Evolutionary conservation across 2,113 vertebrate species (phyloP), one percentile per base, ranked within the genome.

Genomic region (Romanogobio albipinnatus): DNA sequence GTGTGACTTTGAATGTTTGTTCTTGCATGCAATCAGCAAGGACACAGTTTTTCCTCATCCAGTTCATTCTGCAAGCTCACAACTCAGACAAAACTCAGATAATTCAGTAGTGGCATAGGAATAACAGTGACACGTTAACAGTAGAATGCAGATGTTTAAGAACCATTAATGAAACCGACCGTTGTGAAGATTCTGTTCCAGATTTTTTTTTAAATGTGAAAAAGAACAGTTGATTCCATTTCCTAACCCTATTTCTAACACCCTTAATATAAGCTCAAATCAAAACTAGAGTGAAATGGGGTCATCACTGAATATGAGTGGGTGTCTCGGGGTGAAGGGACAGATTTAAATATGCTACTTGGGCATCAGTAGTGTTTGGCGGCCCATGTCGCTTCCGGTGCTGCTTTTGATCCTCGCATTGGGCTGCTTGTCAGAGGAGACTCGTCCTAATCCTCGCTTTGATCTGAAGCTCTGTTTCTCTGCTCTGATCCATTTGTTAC

Each of bases 391-490:
- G 33, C 75, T 77, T 84, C 83, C 5, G 61, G 61, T 56, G 47
- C 7, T 43, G 56, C 47, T 77, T 78, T 84, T 84, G 83, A 77
- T 84, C 73, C 39, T 62, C 7, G 0, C 39, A 33, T 83, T 24
- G 17, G 43, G 53, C 71, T 26, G 45, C 61, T 66, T 68, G 59
- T 84, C 82, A 15, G 14, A 13, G 33, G 49, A 68, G 74, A 51
- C 61, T 76, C 43, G 5, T 39, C 59, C 15, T 76, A 29, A 58
- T 33, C 73, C 76, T 68, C n/a, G 19, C 59, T 77, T 84, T 84
- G 62, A 84, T 84, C 83, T 56, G 45, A 49, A 43, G 7, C 81
- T 39, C 19, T 78, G 74, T 84, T 51, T 84, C 43, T 68, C 26
- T 53, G 15, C 29, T 56, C 47, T 58, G 61, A 84, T 70, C 61